Evolutionary conservation across 2,888 invertebrate species (phyloP), one percentile per base, ranked within the genome.

Genomic region (Napeogenes inachia): DNA sequence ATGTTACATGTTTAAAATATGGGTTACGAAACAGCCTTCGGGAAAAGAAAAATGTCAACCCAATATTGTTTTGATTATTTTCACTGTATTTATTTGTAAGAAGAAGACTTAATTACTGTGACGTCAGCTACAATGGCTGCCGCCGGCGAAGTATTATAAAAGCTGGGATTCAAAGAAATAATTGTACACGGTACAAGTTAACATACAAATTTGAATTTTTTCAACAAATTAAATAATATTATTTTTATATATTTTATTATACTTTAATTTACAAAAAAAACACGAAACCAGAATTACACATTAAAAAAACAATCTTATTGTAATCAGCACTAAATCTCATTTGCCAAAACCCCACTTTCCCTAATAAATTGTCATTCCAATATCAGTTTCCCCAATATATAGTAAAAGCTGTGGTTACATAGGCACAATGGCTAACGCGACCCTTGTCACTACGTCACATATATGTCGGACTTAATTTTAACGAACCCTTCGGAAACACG

Each of bases 391-490:
- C 59, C 57, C 60, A 61, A 67, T 65, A 64, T 65, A 66, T 59
- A 62, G 68, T 62, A 69, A 64, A 66, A 61, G 59, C 64, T 60
- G 54, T 60, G 62, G 62, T 61, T 63, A 64, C 69, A 68, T 69
- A 73, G 70, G 70, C 69, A 77, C 75, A 75, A 75, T 73, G 72
- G 74, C 71, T 72, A 71, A 70, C 72, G 64, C 75, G 79, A 88
- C 88, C 88, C 88, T 83, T 82, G 84, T 88, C 88, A 87, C 75
- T 73, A 67, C 78, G 82, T 81, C 86, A 82, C 83, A 84, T 85
- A 85, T 84, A 78, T 80, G 85, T 85, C 83, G 71, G 76, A 81
- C 80, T 82, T 84, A 81, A 87, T 86, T 85, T 83, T 79, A 78
- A 73, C 75, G 68, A 70, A 71, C 73, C 78, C 64, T 70, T 72